Evolutionary conservation across 1,140 invertebrate genomes (phyloP), one percentile per base, ranked within the genome.

Genomic region (Euborellia annulipes): DNA sequence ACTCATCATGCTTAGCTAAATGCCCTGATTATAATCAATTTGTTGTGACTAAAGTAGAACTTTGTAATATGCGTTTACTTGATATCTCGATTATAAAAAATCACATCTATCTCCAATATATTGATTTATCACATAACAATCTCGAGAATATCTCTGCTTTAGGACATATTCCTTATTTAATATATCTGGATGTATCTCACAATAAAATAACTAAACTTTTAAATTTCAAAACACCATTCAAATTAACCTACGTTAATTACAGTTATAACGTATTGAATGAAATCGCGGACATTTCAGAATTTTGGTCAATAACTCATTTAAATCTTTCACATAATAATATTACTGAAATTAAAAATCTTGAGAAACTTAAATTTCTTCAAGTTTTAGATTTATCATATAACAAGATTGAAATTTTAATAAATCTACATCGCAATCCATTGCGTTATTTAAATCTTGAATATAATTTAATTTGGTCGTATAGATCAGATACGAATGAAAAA

Each of bases 291-390:
- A 42, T 59, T 16, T 50, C 47, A 13, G 45, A 45, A 3, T 59
- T 59, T 46, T 59, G 57, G 57, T 56, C 57, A 1, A 46, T 59
- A 1, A 48, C 52, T n/a, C 45, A 55, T 44, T 41, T 59, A 16
- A 46, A 56, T 50, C 40, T 59, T 37, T 50, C 56, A 7, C 36
- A 55, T 36, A 59, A 59, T 50, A 21, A 43, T 16, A 55, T 59
- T 11, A 38, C 20, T 14, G 30, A 42, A 39, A 54, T 59, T 1
- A 45, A 50, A 41, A 55, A 55, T 38, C 27, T 59, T 7, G 27
- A 50, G 8, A 41, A 49, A 11, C 45, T 59, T 32, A 50, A 46
- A 49, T 54, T 52, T 43, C 36, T 56, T 43, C 39, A 40, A 20
- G 32, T 44, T 43, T 38, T 55, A 13, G 30, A 46, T 41, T 23